Conservation (phyloP, 2,888 invertebrate genomes). For the Allygus modestus region DNA sequence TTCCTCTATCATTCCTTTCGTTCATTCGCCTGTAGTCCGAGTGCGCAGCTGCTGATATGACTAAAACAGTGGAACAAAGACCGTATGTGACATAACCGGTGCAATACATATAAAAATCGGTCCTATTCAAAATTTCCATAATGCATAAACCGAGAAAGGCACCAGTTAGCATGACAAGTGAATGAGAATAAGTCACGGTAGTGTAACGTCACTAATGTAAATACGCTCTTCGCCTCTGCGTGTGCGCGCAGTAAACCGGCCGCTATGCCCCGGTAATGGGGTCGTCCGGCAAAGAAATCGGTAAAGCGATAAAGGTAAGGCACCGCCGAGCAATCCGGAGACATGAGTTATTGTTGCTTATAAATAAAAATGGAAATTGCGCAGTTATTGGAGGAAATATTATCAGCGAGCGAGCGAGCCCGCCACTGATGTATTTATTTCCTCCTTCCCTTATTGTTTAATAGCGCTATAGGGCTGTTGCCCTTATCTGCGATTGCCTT, state of each 20-base stretch:
- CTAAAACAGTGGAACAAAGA: too few relatives aligned
- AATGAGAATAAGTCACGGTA: neutral
- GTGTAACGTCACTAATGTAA: neutral
- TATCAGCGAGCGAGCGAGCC: constrained; percentile 1
- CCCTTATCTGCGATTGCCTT: constrained; percentile 51
- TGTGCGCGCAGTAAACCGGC: neutral
- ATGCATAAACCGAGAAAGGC: neutral
- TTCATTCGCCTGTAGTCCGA: too few relatives aligned
- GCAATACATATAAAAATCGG: neutral
- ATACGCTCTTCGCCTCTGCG: neutral
- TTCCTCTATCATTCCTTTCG: too few relatives aligned
- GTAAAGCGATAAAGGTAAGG: constrained; percentile 41
- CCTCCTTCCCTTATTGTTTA: constrained; percentile 46
- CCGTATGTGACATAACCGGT: too few relatives aligned
- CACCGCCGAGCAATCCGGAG: constrained; percentile 3
- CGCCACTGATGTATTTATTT: constrained; percentile 15
- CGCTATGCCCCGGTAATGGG: constrained; percentile 19
- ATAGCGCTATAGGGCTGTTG: constrained; percentile 25
- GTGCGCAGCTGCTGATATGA: too few relatives aligned
- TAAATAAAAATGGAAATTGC: constrained; percentile 64
- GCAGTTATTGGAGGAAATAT: constrained; percentile 47
- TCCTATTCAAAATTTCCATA: neutral
- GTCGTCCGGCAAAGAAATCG: constrained; percentile 42
- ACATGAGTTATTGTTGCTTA: constrained; percentile 61
- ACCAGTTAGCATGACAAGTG: neutral